Base-by-base conservation (phyloP, 2,113 vertebrate genomes). In the Oncorhynchus kisutch region DNA sequence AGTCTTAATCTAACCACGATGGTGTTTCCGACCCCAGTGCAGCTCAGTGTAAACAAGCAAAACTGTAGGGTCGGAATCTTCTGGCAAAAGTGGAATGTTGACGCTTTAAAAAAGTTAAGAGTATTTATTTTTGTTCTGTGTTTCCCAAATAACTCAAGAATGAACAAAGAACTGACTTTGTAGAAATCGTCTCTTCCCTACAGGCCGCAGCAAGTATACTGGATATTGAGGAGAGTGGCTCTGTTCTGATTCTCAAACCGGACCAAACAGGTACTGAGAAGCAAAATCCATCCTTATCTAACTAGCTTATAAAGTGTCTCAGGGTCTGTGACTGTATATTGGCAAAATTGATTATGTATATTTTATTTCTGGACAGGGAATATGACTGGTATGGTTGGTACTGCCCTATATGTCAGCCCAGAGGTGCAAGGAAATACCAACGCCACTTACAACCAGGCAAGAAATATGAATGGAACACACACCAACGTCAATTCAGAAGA, bases 361-460 rank as follows among this genome's bases (percentile, higher is more conserved):
- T 6, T 9, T 18, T 64, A 0, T 60, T 78, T 4, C 51, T 8
- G 24, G 29, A 1, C 71, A 99, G 97, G 92, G 76, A 96, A 94
- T 86, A 92, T 99, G 91, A 99, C 98, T 0, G 98, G 98, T 3
- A 99, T 99, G 98, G 95, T 99, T 81, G 98, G 98, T n/a, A 99
- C 98, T 0, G 98, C 97, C 0, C 91, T 99, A 2, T 99, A 99
- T 2, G 97, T 99, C 39, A 98, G 97, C 81, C 98, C 98, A 24
- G 98, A 99, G 84, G 97, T 99, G 75, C 95, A 98, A 82, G 97
- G 97, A 82, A 98, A 93, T 88, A 98, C 96, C 65, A 99, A 96
- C 85, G 97, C 97, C 75, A 91, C 94, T 0, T 99, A 99, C 81
- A 99, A 99, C 87, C 98, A 99, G 95, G 98, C 99, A 87, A 69